Evolutionary conservation across 2,113 vertebrate species (phyloP).

Genomic region (Neogale vison): DNA sequence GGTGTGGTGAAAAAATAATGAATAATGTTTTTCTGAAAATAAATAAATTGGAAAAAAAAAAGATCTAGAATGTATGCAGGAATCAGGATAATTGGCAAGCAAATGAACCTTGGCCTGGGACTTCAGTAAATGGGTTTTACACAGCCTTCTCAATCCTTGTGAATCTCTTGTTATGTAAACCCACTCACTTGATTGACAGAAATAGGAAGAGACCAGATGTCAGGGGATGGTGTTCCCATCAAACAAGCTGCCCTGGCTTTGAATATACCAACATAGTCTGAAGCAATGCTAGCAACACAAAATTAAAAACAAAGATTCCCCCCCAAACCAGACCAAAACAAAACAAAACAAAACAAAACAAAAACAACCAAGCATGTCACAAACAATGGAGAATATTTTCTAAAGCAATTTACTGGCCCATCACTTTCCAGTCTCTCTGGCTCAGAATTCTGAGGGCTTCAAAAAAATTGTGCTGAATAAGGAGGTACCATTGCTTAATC

Average conservation of each 20-base stretch:
- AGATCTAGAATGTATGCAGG: not conserved
- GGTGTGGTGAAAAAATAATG: no score
- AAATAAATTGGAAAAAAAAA: no score
- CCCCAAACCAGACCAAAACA: not conserved
- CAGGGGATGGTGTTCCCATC: not conserved
- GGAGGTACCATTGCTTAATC: constrained; percentile 38
- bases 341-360: not conserved
- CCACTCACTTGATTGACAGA: constrained; percentile 22
- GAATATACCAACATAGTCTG: not conserved
- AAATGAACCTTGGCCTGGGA: not conserved
- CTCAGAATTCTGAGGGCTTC: constrained; percentile 44
- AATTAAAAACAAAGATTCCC: not conserved
- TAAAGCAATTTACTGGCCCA: constrained; percentile 30
- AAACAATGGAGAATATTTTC: constrained; percentile 24
- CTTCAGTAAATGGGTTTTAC: not conserved
- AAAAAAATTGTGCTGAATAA: constrained; percentile 47
- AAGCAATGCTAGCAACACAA: not conserved
- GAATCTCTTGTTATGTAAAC: constrained; percentile 54
- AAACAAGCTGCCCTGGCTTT: constrained; percentile 7
- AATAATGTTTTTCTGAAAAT: no score
- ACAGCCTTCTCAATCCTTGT: not conserved
- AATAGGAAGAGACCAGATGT: constrained; percentile 46
- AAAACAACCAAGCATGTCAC: not conserved
- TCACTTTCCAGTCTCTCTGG: not conserved
- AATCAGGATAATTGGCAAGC: not conserved